These are phyloP conservation scores for Lepidurus packardi DNA, from an alignment of 1,140 invertebrate genomes.

Conservation along the genomic window DNA sequence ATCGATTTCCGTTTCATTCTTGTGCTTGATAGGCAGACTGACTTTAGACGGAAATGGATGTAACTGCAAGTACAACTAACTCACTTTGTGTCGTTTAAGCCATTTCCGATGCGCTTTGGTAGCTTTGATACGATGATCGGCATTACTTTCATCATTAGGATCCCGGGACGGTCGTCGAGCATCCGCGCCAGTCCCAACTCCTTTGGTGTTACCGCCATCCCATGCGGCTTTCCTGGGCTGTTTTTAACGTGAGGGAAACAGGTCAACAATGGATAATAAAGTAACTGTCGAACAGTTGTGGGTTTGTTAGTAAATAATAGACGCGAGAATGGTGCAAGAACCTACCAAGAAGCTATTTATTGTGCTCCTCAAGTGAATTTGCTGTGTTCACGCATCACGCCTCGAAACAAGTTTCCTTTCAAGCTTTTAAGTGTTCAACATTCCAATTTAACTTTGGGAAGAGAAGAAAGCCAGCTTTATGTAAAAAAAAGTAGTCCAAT, in stretches of 20 bases:
- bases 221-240: conserved; percentile 11
- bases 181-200: not conserved
- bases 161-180: not conserved
- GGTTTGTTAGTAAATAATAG: not conserved
- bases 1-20: no score
- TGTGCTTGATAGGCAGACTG: no score
- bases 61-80: not conserved
- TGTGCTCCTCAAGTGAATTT: not conserved
- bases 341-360: not conserved
- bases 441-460: not conserved
- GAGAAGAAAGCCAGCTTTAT: not conserved
- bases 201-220: not conserved
- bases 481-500: not conserved
- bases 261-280: not conserved
- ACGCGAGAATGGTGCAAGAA: not conserved
- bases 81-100: conserved; percentile 73
- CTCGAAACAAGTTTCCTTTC: not conserved
- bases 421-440: not conserved
- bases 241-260: not conserved
- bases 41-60: no score
- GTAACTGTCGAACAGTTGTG: not conserved
- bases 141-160: conserved; percentile 47
- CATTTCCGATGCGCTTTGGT: conserved; percentile 62
- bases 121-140: conserved; percentile 57
- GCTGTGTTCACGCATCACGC: not conserved